A percentile compares a stretch with the other conserved stretches of the same genome.
Evolutionary conservation across 1,140 invertebrate species (phyloP).

Genomic region (Pogonomyrmex californicus): DNA sequence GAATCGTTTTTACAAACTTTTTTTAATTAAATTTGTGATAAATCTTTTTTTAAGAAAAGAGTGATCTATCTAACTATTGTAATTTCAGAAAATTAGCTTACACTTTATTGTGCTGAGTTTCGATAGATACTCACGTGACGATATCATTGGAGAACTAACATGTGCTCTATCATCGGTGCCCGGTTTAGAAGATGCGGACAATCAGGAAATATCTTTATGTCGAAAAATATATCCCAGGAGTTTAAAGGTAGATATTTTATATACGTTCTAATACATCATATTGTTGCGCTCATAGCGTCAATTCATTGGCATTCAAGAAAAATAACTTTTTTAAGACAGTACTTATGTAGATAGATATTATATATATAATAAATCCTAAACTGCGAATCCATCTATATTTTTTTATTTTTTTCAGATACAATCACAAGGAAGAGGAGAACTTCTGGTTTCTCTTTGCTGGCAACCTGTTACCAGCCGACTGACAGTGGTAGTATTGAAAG

Average conservation of each 20-base stretch:
- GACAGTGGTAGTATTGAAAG: constrained; percentile 97
- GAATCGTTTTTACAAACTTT: neutral
- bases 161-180: constrained; percentile 92
- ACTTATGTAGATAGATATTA: neutral
- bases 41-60: neutral
- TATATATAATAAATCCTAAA: neutral
- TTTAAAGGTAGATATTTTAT: constrained; percentile 90
- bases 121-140: constrained; percentile 98
- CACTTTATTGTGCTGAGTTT: constrained; percentile 98
- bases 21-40: neutral
- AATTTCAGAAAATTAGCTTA: constrained; percentile 92
- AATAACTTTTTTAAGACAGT: neutral
- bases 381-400: neutral
- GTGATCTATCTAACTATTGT: constrained; percentile 30
- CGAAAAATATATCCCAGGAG: constrained; percentile 95
- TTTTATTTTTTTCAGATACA: constrained; percentile 89
- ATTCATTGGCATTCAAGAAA: neutral
- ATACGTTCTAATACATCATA: neutral
- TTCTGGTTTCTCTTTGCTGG: constrained; percentile 97
- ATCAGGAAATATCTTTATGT: constrained; percentile 92
- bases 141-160: constrained; percentile 99
- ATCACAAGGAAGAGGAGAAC: constrained; percentile 95
- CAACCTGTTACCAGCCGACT: constrained; percentile 96
- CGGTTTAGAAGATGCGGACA: constrained; percentile 93
- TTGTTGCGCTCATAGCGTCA: too few species aligned